Base-by-base conservation (phyloP, 2,888 invertebrate species). In the Liopterus haemorrhoidalis region DNA sequence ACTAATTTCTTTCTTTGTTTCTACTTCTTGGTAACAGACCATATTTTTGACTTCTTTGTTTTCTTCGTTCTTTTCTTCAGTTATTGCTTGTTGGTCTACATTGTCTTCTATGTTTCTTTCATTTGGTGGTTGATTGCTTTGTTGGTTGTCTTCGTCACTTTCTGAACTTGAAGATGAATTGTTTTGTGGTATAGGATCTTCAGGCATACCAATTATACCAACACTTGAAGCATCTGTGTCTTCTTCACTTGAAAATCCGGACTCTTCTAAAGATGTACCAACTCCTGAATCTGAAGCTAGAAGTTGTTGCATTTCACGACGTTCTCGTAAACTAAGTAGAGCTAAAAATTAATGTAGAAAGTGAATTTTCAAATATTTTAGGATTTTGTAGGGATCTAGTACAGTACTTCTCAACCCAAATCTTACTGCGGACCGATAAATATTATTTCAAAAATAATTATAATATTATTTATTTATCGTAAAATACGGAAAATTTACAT, bases 201-300 rank as follows among this genome's bases (percentile, higher is more conserved):
- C 30, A 4, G 45, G 39, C 39, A 45, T 32, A 4, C 32, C 33
- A 5, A 39, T 12, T n/a, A 18, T 31, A 24, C 31, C 39, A 21
- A 25, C 28, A 4, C 35, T 36, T 21, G 35, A 36, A 11, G 41
- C 41, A 11, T 41, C 43, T 5, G 43, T 31, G 8, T 25, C 24
- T 15, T 43, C 43, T 6, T 38, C 38, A 20, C 27, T 28, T 4
- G 28, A 15, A 11, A 45, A 54, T 51, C 64, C 65, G 0, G 64
- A 64, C 28, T 67, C 65, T 16, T 58, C 58, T 1, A 62, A 49
- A 1, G 66, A 67, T 2, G 64, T 60, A 3, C 66, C 65, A 46
- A 65, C 56, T 0, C 66, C 67, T 31, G 65, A 65, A 41, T 68
- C 67, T 32, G 15, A n/a, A 37, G 52, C 51, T 20, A 50, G 53